A percentile compares a stretch with the other conserved stretches of the same genome.
phyloP scores from a whole-genome alignment of 2,888 invertebrate genomes.

The Drosophila atroscutellata region DNA sequence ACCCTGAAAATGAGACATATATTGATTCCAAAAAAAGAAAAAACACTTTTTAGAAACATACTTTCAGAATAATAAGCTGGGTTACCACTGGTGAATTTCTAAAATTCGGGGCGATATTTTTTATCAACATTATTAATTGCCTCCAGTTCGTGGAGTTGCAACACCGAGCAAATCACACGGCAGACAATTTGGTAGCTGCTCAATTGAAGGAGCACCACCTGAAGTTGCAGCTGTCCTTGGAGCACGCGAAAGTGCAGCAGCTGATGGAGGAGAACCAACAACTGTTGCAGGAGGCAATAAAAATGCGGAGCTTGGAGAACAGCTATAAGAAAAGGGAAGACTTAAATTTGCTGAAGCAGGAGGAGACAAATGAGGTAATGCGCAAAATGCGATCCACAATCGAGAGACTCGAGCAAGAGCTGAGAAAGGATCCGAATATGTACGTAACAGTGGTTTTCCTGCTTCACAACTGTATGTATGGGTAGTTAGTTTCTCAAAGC shows the following conservation, averaged over 20 bases:
- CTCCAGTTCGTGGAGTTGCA: constrained; percentile 56
- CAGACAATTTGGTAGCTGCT: constrained; percentile 63
- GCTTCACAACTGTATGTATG: not conserved
- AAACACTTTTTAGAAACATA: not conserved
- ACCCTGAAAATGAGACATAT: not conserved
- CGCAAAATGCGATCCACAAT: constrained; percentile 25
- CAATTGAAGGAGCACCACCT: constrained; percentile 67
- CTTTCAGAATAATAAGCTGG: too few species aligned
- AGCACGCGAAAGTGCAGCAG: constrained; percentile 50
- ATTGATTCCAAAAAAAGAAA: too few species aligned
- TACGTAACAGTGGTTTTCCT: constrained; percentile 5
- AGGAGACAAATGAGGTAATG: constrained; percentile 45
- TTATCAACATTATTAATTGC: not conserved
- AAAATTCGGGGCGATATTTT: constrained; percentile 10
- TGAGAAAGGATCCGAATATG: not conserved
- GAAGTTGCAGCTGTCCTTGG: constrained; percentile 56
- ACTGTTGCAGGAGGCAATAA: constrained; percentile 65
- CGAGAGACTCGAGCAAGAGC: constrained; percentile 6
- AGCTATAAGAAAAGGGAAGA: constrained; percentile 45
- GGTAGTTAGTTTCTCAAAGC: constrained; percentile 2
- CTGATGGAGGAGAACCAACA: constrained; percentile 49
- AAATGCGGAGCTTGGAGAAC: constrained; percentile 32
- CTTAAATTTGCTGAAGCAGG: constrained; percentile 39
- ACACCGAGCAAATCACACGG: constrained; percentile 52
- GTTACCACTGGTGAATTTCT: not conserved